Conservation (phyloP, 1,140 invertebrate species). For the Drosophila equinoxialis region DNA sequence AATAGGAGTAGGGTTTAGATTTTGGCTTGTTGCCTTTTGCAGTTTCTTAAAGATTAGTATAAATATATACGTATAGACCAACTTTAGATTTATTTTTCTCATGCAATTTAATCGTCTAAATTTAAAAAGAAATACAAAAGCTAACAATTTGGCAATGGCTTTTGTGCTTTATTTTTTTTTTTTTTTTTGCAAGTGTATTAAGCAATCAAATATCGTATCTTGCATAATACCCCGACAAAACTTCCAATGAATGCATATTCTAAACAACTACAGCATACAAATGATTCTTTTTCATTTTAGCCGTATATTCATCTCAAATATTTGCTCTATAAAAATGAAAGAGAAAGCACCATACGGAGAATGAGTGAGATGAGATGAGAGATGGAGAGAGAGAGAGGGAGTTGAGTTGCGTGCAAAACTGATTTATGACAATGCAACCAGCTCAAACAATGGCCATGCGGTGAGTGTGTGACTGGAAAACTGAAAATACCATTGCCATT, state of each 20-base stretch:
- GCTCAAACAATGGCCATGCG: slow-evolving; percentile 11
- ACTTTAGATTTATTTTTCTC: no score
- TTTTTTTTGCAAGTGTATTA: background rate
- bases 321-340: slow-evolving; percentile 22
- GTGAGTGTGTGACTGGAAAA: slow-evolving; percentile 13
- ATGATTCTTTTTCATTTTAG: slow-evolving; percentile 14
- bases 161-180: background rate
- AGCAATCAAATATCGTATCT: slow-evolving; percentile 6
- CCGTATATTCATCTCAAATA: slow-evolving; percentile 26
- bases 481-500: slow-evolving; percentile 27
- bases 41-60: no score
- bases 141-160: no score
- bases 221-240: background rate
- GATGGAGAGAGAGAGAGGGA: background rate
- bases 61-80: no score
- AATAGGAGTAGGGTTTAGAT: no score
- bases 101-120: no score
- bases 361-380: no score
- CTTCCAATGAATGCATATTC: slow-evolving; percentile 9
- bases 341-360: background rate
- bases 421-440: slow-evolving; percentile 20
- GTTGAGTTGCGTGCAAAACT: slow-evolving; percentile 2
- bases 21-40: no score
- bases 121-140: no score
- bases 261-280: background rate